These are phyloP conservation scores for Eulemur macaco DNA, from an alignment of 2,113 vertebrate genomes.

Conservation along the genomic window DNA sequence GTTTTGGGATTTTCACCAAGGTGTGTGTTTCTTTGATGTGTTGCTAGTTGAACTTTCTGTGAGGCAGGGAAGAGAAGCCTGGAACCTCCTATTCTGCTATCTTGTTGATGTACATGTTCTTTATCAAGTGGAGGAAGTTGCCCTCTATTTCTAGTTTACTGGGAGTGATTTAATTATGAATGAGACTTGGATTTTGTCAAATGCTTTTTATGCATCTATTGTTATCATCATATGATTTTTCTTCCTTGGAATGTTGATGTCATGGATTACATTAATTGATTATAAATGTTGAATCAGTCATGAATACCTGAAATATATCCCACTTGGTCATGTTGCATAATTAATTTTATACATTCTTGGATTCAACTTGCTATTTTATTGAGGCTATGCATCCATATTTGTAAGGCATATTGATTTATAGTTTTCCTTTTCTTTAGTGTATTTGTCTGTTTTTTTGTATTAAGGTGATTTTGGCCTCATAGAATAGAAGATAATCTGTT, in stretches of 20 bases:
- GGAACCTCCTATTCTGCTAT: background rate
- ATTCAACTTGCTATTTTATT: background rate
- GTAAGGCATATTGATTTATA: background rate
- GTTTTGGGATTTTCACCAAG: background rate
- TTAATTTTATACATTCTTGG: slow-evolving; percentile 17
- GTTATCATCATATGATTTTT: background rate
- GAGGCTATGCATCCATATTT: background rate
- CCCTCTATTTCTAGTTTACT: background rate
- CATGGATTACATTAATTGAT: slow-evolving; percentile 28
- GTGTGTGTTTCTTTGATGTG: background rate
- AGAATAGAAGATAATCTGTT: background rate
- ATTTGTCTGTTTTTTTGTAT: slow-evolving; percentile 10
- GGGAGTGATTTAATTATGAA: background rate
- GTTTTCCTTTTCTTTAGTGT: background rate
- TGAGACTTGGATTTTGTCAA: background rate
- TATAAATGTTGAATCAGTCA: background rate
- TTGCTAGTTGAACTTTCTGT: background rate
- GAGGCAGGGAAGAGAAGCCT: background rate
- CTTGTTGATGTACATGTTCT: background rate
- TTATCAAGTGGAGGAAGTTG: background rate
- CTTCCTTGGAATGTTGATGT: background rate
- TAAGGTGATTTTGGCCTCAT: background rate
- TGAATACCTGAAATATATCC: background rate
- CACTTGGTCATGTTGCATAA: background rate
- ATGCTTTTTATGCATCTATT: slow-evolving; percentile 9